Evolutionary conservation across 2,113 vertebrate genomes (phyloP), one percentile per base, ranked within the genome.

Genomic region (Tyto alba): DNA sequence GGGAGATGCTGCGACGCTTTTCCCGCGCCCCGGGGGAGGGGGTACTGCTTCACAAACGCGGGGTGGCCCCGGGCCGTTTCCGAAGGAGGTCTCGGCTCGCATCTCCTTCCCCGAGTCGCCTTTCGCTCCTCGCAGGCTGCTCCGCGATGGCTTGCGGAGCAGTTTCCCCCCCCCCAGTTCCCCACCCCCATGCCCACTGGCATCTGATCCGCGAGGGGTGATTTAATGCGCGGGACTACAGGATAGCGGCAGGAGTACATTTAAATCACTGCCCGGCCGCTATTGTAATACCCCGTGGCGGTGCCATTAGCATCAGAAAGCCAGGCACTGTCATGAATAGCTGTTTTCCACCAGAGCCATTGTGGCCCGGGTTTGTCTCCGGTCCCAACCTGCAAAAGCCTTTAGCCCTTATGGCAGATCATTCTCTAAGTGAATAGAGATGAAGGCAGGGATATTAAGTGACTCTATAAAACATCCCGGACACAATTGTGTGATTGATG

Each of bases 401-500:
- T 96, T 97, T 98, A 98, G 97, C 98, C 98, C 98, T 99, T 98
- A 98, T 98, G 98, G 98, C 98, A 98, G 98, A 98, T 98, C 98
- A 99, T 99, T 99, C 98, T 98, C 98, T 98, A 98, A 99, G 98
- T 98, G 99, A 99, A 99, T 99, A 99, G 98, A 99, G 99, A 99
- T 99, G 99, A 99, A 99, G 99, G 99, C 98, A 98, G 98, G 99
- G 98, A 99, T 99, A 99, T 99, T 99, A 99, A 99, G 99, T 99
- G 99, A 99, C 98, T 99, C 99, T 98, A 99, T 99, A 99, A 99
- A 99, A 99, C 99, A 99, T 99, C 99, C 99, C 98, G 98, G 99
- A 99, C 99, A 99, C 99, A 99, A 99, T 99, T 98, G 98, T 96
- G 98, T 99, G 99, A 99, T 99, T 99, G 99, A 99, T 99, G 99